Conservation (phyloP, 2,113 vertebrate genomes). For the Stegastes partitus region DNA sequence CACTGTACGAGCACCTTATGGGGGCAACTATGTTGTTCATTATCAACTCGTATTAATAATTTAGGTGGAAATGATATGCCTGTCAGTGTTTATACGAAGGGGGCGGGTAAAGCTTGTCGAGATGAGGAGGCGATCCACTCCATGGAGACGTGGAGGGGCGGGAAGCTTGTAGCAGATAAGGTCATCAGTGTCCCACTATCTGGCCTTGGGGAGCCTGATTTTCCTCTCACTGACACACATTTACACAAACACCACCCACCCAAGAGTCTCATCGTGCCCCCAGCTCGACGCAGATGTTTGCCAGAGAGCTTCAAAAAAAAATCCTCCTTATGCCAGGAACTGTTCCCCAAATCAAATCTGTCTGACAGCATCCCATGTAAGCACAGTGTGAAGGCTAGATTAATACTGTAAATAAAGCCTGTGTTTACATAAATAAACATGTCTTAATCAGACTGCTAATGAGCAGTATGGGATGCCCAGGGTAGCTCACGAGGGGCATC, state of each 20-base stretch:
- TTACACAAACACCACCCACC: slow-evolving; percentile 39
- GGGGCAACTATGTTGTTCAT: slow-evolving; percentile 36
- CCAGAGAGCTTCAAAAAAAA: slow-evolving; percentile 64
- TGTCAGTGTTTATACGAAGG: slow-evolving; percentile 47
- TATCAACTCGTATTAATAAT: slow-evolving; percentile 62
- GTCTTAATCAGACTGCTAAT: slow-evolving; percentile 80
- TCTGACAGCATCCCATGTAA: slow-evolving; percentile 14
- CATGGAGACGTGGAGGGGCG: slow-evolving; percentile 11
- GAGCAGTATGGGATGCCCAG: slow-evolving; percentile 70
- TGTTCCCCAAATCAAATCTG: slow-evolving; percentile 46
- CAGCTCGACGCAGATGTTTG: slow-evolving; percentile 53
- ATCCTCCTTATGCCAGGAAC: slow-evolving; percentile 23
- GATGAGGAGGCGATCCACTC: slow-evolving; percentile 28
- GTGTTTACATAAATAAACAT: slow-evolving; percentile 79
- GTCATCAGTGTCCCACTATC: slow-evolving; percentile 56
- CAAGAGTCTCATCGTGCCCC: slow-evolving; percentile 16
- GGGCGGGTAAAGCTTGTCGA: slow-evolving; percentile 35
- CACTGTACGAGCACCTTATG: background rate
- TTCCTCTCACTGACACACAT: slow-evolving; percentile 25
- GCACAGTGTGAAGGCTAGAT: slow-evolving; percentile 55
- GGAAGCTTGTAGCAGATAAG: slow-evolving; percentile 45
- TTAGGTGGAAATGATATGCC: slow-evolving; percentile 49
- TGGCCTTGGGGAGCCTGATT: slow-evolving; percentile 47
- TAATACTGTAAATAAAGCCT: slow-evolving; percentile 70
- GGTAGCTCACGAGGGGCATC: slow-evolving; percentile 61